Percentiles rank a stretch among this genome's conserved stretches.
These are phyloP conservation scores for Corythucha ciliata DNA, from an alignment of 2,888 invertebrate species.

Conservation along the genomic window DNA sequence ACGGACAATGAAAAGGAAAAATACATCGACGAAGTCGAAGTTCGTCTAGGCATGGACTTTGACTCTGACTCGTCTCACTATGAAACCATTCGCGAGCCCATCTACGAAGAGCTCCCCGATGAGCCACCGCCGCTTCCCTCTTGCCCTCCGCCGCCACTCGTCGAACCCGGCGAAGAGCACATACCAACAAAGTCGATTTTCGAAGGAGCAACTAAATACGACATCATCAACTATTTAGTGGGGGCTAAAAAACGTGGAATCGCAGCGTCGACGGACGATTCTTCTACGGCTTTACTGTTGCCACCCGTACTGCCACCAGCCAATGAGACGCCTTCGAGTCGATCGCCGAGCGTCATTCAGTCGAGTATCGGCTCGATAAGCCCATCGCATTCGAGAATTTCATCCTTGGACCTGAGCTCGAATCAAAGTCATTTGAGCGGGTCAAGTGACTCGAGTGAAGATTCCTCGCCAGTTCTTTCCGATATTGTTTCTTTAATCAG, in stretches of 20 bases:
- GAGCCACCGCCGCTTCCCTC: constrained; percentile 65
- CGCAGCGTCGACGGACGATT: constrained; percentile 35
- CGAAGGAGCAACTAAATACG: constrained; percentile 71
- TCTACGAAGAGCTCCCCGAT: constrained; percentile 51
- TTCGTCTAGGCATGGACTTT: constrained; percentile 34
- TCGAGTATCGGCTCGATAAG: constrained; percentile 47
- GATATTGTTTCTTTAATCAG: constrained; percentile 30
- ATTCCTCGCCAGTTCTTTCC: constrained; percentile 56
- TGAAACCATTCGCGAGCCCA: constrained; percentile 65
- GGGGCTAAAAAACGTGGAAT: constrained; percentile 65
- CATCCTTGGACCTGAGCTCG: constrained; percentile 51
- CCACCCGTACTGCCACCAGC: too few species aligned
- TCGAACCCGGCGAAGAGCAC: constrained; percentile 60
- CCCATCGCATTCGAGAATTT: constrained; percentile 44
- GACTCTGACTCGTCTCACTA: constrained; percentile 59
- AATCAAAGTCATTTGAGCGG: constrained; percentile 68
- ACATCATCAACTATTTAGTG: constrained; percentile 79
- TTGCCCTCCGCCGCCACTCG: constrained; percentile 61
- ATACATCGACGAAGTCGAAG: constrained; percentile 33
- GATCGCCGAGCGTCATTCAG: too few species aligned
- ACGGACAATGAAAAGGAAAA: constrained; percentile 32
- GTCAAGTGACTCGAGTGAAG: constrained; percentile 78
- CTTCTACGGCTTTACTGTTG: background rate
- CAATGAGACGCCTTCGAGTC: too few species aligned
- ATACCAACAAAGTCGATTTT: constrained; percentile 47